phyloP scores from a whole-genome alignment of 2,888 invertebrate species.

The Sesamia inferens region DNA sequence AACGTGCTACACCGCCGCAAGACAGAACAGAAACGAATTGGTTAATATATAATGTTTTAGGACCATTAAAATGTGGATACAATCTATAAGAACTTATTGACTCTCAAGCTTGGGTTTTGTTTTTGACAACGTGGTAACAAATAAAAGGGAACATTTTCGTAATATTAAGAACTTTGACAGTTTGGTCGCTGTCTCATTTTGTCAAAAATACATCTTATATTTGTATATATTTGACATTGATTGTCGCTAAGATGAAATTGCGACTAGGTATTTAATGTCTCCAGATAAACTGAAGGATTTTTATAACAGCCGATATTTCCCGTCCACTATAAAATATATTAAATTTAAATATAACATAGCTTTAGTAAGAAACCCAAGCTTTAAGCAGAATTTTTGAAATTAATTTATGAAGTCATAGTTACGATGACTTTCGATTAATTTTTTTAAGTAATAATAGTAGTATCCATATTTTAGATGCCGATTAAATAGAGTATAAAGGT shows the following conservation, averaged over 20 bases:
- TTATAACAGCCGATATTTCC: not conserved
- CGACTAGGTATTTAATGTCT: too few relatives aligned
- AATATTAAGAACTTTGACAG: too few relatives aligned
- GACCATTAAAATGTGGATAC: conserved; percentile 62
- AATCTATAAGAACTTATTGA: conserved; percentile 17
- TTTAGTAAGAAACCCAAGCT: not conserved
- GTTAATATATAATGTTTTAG: conserved; percentile 79
- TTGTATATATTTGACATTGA: too few relatives aligned
- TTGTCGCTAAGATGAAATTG: too few relatives aligned
- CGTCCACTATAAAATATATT: not conserved
- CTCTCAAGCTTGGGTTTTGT: not conserved
- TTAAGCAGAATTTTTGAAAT: not conserved
- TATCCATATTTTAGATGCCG: conserved; percentile 61
- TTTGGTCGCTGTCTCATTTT: too few relatives aligned
- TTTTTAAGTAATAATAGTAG: not conserved
- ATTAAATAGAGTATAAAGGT: conserved; percentile 63
- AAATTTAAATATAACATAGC: not conserved
- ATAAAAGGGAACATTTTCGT: not conserved
- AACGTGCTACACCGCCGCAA: conserved; percentile 91
- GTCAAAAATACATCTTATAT: too few relatives aligned
- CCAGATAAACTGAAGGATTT: not conserved
- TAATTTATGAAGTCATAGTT: not conserved
- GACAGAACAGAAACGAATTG: conserved; percentile 87
- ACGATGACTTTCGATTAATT: not conserved
- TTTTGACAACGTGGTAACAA: not conserved